Evolutionary conservation across 2,113 vertebrate species (phyloP), one percentile per base, ranked within the genome.

Genomic region (Petrocephalus microphthalmus): DNA sequence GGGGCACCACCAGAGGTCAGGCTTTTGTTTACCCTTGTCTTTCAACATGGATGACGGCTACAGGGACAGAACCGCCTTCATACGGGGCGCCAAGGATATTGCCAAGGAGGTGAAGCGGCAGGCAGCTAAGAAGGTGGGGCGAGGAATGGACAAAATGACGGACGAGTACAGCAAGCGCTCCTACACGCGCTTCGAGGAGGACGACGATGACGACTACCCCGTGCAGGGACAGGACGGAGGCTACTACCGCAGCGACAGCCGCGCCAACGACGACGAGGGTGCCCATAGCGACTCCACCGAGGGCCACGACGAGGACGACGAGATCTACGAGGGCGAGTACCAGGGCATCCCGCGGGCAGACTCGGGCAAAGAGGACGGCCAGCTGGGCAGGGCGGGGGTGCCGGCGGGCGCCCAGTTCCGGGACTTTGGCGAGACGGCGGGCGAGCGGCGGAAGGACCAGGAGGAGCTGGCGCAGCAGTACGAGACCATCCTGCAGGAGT

Each of bases 271-370:
- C 0, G 97, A 98, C 0, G 97, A 97, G 88, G 98, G 99, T 7
- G 98, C 96, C 0, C 96, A 96, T 88, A 99, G 98, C 0, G 98
- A 99, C 57, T 97, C 93, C 53, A 99, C 98, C 0, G 98, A 99
- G 92, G 98, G 98, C 8, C 97, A 99, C 0, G 98, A 99, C 37
- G 98, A 99, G 33, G 97, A 98, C 0, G 96, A 99, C 1, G 97
- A 98, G 91, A 97, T 99, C 95, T 99, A 99, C 0, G 97, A 99
- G 91, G 98, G 98, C 8, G 98, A 99, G 91, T 99, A 99, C 94
- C 98, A 99, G 94, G 98, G 98, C 60, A 95, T 99, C 91, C 98
- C 98, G 0, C 98, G 99, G 91, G 98, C 98, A 0, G 98, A 99
- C 29, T 97, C 99, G 88, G 93, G 97, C 92, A 98, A 97, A 92